phyloP scores from a whole-genome alignment of 2,888 invertebrate species.

The Brachypalpus laphriformis region DNA sequence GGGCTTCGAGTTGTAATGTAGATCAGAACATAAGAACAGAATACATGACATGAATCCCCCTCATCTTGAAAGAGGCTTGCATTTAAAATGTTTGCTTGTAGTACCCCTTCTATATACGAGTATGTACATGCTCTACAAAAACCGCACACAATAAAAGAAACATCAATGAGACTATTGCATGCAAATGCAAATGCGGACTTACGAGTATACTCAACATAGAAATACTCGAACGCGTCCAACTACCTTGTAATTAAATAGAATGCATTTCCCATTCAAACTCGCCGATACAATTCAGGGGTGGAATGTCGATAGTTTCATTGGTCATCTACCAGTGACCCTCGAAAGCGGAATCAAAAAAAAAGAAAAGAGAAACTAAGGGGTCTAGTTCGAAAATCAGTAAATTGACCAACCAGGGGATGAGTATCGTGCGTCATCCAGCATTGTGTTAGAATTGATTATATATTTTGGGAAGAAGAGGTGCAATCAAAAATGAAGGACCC shows the following conservation, averaged over 20 bases:
- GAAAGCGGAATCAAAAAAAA: not conserved
- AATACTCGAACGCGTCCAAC: no score
- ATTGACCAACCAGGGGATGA: conserved; percentile 7
- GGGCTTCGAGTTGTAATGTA: no score
- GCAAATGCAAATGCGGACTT: no score
- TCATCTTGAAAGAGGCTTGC: no score
- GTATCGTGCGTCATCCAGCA: not conserved
- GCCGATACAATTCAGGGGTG: conserved; percentile 33
- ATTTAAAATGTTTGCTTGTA: no score
- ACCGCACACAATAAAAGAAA: no score
- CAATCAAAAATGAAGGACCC: not conserved
- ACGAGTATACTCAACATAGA: no score
- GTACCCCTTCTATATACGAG: no score
- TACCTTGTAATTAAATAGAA: not conserved
- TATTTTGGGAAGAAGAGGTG: not conserved
- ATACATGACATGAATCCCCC: no score
- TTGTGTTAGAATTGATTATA: not conserved
- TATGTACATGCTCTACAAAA: no score
- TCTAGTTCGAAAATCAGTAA: not conserved
- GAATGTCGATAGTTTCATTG: conserved; percentile 32
- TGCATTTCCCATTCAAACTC: not conserved
- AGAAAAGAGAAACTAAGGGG: not conserved
- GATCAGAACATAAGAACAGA: no score
- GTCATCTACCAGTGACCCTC: conserved; percentile 43
- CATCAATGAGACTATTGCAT: no score